These are phyloP conservation scores for Chascanopsetta lugubris DNA, from an alignment of 2,113 vertebrate genomes.

Conservation along the genomic window DNA sequence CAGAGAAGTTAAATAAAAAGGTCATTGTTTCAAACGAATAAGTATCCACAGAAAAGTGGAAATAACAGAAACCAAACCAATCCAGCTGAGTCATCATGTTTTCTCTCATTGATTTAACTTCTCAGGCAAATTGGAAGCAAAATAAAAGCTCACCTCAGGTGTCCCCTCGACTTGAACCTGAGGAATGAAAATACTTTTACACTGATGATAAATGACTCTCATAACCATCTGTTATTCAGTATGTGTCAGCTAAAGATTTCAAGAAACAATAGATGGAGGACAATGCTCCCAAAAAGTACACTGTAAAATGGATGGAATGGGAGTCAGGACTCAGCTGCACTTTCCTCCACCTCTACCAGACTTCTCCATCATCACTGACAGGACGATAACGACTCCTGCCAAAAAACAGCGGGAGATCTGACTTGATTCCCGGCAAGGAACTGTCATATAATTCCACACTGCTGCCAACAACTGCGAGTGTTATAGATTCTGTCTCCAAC, in stretches of 20 bases:
- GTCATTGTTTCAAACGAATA: too few relatives aligned
- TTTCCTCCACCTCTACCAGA: conserved; percentile 4
- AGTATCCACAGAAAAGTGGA: background rate
- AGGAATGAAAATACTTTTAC: background rate
- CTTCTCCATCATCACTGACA: conserved; percentile 55
- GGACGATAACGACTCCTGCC: conserved; percentile 21
- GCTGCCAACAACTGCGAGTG: background rate
- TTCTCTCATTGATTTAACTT: conserved; percentile 8
- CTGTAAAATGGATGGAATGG: conserved; percentile 35
- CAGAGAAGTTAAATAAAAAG: too few relatives aligned
- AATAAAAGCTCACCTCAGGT: background rate
- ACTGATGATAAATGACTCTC: background rate
- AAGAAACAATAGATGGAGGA: conserved; percentile 5
- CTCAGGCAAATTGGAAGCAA: conserved; percentile 15
- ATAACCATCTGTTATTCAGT: background rate
- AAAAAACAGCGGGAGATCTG: conserved; percentile 32
- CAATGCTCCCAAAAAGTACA: conserved; percentile 29
- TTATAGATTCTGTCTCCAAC: background rate
- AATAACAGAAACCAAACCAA: background rate
- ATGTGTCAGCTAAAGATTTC: background rate
- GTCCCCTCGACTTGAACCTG: background rate
- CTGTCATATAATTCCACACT: conserved; percentile 35
- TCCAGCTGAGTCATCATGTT: conserved; percentile 12
- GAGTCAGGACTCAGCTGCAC: background rate
- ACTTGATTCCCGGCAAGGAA: conserved; percentile 32